Evolutionary conservation across 2,888 invertebrate genomes (phyloP).

Genomic region (Tryphoninae sp.): DNA sequence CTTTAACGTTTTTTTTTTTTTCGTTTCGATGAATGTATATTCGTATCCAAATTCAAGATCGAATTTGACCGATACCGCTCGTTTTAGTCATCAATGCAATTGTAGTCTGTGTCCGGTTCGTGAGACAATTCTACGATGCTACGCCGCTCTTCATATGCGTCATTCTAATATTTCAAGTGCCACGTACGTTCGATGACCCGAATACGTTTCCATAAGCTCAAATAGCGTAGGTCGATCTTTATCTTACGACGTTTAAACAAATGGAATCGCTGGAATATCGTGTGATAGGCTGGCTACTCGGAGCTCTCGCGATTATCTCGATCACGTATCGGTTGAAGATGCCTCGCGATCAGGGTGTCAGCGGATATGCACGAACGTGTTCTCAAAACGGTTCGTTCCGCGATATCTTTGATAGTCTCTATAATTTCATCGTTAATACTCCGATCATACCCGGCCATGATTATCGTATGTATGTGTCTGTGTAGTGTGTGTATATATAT

Average conservation of each 20-base stretch:
- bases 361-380: slow-evolving; percentile 1
- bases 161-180: no score
- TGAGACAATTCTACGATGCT: not conserved
- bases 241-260: slow-evolving; percentile 35
- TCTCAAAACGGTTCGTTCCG: slow-evolving; percentile 27
- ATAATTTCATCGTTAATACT: slow-evolving; percentile 37
- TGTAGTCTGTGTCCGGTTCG: not conserved
- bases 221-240: not conserved
- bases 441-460: slow-evolving; percentile 46
- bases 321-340: slow-evolving; percentile 16
- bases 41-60: slow-evolving; percentile 17
- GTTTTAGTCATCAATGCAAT: not conserved
- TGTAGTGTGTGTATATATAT: slow-evolving; percentile 21
- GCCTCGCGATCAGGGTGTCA: slow-evolving; percentile 21
- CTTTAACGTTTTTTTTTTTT: slow-evolving; percentile 11
- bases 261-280: slow-evolving; percentile 61
- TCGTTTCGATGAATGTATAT: slow-evolving; percentile 27
- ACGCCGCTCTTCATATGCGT: no score
- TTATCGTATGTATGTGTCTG: slow-evolving; percentile 11
- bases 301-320: slow-evolving; percentile 22
- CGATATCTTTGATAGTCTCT: slow-evolving; percentile 43
- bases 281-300: slow-evolving; percentile 27
- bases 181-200: no score
- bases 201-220: no score
- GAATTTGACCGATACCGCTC: not conserved